A percentile compares a stretch with the other conserved stretches of the same genome.
These are phyloP conservation scores for Agrypnia vestita DNA, from an alignment of 1,140 invertebrate genomes.

Conservation along the genomic window DNA sequence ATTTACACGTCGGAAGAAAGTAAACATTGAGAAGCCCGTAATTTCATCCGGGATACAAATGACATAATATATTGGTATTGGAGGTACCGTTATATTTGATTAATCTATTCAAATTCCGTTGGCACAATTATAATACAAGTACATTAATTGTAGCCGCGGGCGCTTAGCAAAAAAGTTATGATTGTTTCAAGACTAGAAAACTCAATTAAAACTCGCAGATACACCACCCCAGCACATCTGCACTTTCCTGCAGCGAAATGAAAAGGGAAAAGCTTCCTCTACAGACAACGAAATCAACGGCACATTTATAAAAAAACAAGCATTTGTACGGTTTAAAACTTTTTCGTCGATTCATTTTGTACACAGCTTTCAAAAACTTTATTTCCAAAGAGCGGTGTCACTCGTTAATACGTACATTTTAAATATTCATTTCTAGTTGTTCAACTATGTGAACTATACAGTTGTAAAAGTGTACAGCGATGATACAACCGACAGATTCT, in stretches of 20 bases:
- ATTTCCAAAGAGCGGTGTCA: no score
- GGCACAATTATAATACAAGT: slow-evolving; percentile 2
- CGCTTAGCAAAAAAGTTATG: slow-evolving; percentile 52
- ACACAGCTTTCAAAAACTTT: no score
- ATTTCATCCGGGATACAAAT: slow-evolving; percentile 12
- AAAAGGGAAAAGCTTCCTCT: neutral
- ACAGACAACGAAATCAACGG: slow-evolving; percentile 11
- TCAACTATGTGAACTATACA: no score
- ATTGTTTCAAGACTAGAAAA: slow-evolving; percentile 55
- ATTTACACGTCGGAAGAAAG: slow-evolving; percentile 2
- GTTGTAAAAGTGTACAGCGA: no score
- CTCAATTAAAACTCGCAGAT: slow-evolving; percentile 58
- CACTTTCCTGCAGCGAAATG: slow-evolving; percentile 32
- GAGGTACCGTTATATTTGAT: slow-evolving; percentile 8
- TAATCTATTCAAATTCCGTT: slow-evolving; percentile 11
- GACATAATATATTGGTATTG: neutral
- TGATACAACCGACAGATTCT: no score
- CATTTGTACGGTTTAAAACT: neutral
- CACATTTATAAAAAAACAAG: neutral
- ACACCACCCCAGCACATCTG: slow-evolving; percentile 33
- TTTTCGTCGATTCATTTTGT: neutral
- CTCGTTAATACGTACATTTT: no score
- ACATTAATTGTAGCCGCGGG: slow-evolving; percentile 29
- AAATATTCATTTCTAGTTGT: no score
- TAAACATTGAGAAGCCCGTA: neutral